Percentiles rank a stretch among this genome's conserved stretches.
phyloP scores from a whole-genome alignment of 2,888 invertebrate genomes.

The Cartodere bifasciata region DNA sequence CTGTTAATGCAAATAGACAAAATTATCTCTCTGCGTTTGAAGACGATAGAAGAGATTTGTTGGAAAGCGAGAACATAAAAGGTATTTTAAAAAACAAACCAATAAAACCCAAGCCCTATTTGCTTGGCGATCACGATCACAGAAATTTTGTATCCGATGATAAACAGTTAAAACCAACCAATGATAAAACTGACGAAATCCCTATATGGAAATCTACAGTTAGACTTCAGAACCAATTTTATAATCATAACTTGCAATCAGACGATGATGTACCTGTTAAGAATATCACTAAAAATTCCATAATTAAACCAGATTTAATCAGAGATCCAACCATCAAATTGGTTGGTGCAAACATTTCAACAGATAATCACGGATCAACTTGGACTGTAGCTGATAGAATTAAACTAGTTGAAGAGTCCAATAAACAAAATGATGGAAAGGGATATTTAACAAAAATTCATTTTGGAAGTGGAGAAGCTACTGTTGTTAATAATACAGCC shows the following conservation, averaged over 20 bases:
- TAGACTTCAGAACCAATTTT: constrained; percentile 28
- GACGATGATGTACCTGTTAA: constrained; percentile 8
- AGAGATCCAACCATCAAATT: constrained; percentile 16
- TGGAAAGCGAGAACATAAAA: constrained; percentile 39
- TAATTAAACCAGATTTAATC: constrained; percentile 24
- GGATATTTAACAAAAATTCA: constrained; percentile 49
- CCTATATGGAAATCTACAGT: constrained; percentile 37
- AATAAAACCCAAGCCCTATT: constrained; percentile 60
- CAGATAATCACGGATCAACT: constrained; percentile 14
- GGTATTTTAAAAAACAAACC: constrained; percentile 66
- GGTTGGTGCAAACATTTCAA: constrained; percentile 10
- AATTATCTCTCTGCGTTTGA: too few relatives aligned
- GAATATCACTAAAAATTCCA: constrained; percentile 28
- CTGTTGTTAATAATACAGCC: constrained; percentile 27
- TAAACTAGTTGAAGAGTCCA: constrained; percentile 35
- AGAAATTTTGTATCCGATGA: constrained; percentile 31
- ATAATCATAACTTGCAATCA: constrained; percentile 15
- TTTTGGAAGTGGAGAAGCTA: constrained; percentile 35
- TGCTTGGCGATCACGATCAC: constrained; percentile 53
- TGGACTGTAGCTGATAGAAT: constrained; percentile 38
- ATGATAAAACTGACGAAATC: constrained; percentile 24
- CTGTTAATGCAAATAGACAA: constrained; percentile 22
- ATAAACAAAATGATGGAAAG: constrained; percentile 26
- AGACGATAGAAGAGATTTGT: constrained; percentile 20
- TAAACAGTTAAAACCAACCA: constrained; percentile 35